Base-by-base conservation (phyloP, 2,113 vertebrate species). In the Sander vitreus region DNA sequence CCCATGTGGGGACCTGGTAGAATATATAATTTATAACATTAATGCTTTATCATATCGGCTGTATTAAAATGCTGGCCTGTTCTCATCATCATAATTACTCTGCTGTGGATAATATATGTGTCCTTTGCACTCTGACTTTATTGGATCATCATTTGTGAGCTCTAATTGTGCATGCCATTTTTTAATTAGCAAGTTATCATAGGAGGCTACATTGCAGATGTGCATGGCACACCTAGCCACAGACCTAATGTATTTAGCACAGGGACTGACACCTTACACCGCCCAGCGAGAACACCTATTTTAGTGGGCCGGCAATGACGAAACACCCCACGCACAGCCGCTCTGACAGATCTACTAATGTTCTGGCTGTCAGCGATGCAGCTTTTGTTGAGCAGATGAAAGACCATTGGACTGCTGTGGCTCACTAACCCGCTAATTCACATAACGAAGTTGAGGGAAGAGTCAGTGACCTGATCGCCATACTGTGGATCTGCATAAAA, bases 111-210 rank as follows among this genome's bases (percentile, higher is more conserved):
- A 92, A 93, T 93, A 82, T 91, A 91, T 92, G 88, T 91, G 91
- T 92, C 91, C 92, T 93, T 91, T 93, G 90, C 90, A 88, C 93
- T 94, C 4, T 93, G 85, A 83, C 88, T 92, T 93, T 92, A 93
- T 93, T 93, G 89, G 90, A 90, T 93, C 90, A 85, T 93, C 89
- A 92, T 91, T 92, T 92, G 63, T 76, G 76, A 88, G 90, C 84
- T 92, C 85, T 92, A 93, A 92, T 94, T 93, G 87, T 82, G 87
- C 90, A 50, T 92, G 89, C 75, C 77, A 59, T 76, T 89, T 92
- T 93, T 90, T 93, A 90, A 93, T 93, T 89, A 93, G 89, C 51
- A 63, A 79, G 81, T 92, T 92, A 92, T 94, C 90, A 91, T 27
- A 90, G 74, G 68, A 73, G 86, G 62, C 81, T 53, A 80, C 84